These are phyloP conservation scores for Hyperoodon ampullatus DNA, from an alignment of 2,113 vertebrate genomes.

Conservation along the genomic window DNA sequence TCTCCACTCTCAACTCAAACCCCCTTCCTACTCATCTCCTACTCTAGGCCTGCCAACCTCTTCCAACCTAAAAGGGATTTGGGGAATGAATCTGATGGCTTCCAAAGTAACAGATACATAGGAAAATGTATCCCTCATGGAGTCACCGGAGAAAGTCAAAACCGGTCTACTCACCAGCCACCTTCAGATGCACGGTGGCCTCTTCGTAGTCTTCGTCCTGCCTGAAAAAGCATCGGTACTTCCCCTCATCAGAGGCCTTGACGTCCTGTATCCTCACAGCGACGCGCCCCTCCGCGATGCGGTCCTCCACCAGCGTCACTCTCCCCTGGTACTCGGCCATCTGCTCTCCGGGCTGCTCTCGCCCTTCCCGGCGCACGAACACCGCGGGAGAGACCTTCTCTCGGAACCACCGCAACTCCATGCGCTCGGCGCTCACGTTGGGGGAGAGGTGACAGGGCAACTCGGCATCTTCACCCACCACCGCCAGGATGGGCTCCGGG, in stretches of 20 bases:
- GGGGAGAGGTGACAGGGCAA: conserved; percentile 70
- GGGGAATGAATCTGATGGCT: neutral
- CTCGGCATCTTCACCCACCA: conserved; percentile 59
- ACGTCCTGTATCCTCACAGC: conserved; percentile 43
- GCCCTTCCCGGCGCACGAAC: conserved; percentile 5
- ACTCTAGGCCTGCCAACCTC: neutral
- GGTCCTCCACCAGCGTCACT: neutral
- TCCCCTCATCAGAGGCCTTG: conserved; percentile 62
- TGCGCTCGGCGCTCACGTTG: neutral
- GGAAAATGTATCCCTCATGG: rapidly evolving
- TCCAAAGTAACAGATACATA: neutral
- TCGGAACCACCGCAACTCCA: conserved; percentile 75
- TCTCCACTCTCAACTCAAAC: no score
- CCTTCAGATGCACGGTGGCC: conserved; percentile 45
- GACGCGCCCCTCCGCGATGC: conserved; percentile 31
- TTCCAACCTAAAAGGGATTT: neutral
- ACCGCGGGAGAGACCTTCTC: neutral
- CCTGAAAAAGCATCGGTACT: conserved; percentile 67
- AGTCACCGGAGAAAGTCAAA: neutral
- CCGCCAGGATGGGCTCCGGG: conserved; percentile 17
- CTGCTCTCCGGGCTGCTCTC: neutral
- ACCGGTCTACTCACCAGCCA: conserved; percentile 55
- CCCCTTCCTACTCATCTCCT: neutral
- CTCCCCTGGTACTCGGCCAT: conserved; percentile 57
- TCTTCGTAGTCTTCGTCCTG: neutral